These are phyloP conservation scores for Cantharis flavilabris DNA, from an alignment of 2,888 invertebrate species.

Conservation along the genomic window DNA sequence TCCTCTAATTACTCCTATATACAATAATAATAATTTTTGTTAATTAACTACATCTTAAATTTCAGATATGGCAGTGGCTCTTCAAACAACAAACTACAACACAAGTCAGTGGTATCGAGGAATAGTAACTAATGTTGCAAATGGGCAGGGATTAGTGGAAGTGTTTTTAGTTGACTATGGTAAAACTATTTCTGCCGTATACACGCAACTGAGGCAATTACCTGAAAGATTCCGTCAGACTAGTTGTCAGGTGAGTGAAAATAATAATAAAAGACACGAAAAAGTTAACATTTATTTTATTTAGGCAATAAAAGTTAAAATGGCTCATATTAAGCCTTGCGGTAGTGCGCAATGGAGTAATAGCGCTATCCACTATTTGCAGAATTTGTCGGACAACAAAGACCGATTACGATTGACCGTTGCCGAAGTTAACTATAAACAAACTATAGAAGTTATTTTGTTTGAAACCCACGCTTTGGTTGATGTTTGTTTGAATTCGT, in stretches of 20 bases:
- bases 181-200: constrained; percentile 55
- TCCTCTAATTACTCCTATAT: too few relatives aligned
- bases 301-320: constrained; percentile 53
- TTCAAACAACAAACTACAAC: constrained; percentile 48
- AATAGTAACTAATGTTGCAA: constrained; percentile 56
- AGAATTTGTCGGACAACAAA: constrained; percentile 47
- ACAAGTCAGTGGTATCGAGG: constrained; percentile 65
- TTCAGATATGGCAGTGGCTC: constrained; percentile 62
- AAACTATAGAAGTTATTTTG: constrained; percentile 51
- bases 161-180: constrained; percentile 71
- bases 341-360: constrained; percentile 50
- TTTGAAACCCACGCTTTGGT: constrained; percentile 48
- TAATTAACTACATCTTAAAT: constrained; percentile 4
- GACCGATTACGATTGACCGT: constrained; percentile 52
- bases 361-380: constrained; percentile 50
- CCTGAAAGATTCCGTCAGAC: constrained; percentile 45
- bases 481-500: constrained; percentile 59
- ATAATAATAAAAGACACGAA: neutral
- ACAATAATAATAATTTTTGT: too few relatives aligned
- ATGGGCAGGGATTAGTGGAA: constrained; percentile 56
- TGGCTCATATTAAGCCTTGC: constrained; percentile 57
- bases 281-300: constrained; percentile 19
- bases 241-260: constrained; percentile 43
- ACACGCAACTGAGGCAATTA: constrained; percentile 59
- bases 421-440: constrained; percentile 36